Evolutionary conservation across 2,797 vertebrate genomes (phyloP).

Genomic region (Podarcis lilfordi): DNA sequence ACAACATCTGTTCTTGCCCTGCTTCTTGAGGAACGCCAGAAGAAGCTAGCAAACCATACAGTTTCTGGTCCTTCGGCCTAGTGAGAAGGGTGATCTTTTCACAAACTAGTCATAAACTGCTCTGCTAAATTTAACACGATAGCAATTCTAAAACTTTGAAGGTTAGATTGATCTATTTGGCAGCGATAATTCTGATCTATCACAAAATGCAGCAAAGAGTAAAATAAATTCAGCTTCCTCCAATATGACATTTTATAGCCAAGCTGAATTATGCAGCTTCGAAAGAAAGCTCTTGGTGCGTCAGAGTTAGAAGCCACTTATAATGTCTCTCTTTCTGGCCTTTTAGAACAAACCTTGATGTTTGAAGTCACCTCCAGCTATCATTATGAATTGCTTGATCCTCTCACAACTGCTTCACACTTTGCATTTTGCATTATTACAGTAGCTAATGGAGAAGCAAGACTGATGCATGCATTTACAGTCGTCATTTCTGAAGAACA

Average conservation of each 20-base stretch:
- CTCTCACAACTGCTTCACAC: constrained; percentile 16
- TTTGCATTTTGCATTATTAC: not conserved
- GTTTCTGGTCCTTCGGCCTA: not conserved
- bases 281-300: constrained; percentile 6
- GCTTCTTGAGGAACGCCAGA: too few species aligned
- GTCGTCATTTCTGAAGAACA: not conserved
- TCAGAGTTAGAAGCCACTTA: not conserved
- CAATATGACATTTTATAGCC: not conserved
- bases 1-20: not conserved
- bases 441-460: not conserved
- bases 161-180: constrained; percentile 12
- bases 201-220: not conserved
- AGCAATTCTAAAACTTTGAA: not conserved
- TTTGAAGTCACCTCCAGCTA: constrained; percentile 42
- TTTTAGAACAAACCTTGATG: not conserved
- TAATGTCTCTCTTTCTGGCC: constrained; percentile 2
- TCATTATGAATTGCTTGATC: constrained; percentile 23
- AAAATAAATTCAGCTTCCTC: constrained; percentile 22
- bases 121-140: not conserved
- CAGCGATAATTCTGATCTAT: constrained; percentile 33
- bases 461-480: not conserved
- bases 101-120: fast-evolving
- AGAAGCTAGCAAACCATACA: not conserved
- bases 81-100: not conserved
- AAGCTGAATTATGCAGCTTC: constrained; percentile 26